Evolutionary conservation across 2,797 vertebrate genomes (phyloP), one percentile per base, ranked within the genome.

Genomic region (Macroramphosus scolopax): DNA sequence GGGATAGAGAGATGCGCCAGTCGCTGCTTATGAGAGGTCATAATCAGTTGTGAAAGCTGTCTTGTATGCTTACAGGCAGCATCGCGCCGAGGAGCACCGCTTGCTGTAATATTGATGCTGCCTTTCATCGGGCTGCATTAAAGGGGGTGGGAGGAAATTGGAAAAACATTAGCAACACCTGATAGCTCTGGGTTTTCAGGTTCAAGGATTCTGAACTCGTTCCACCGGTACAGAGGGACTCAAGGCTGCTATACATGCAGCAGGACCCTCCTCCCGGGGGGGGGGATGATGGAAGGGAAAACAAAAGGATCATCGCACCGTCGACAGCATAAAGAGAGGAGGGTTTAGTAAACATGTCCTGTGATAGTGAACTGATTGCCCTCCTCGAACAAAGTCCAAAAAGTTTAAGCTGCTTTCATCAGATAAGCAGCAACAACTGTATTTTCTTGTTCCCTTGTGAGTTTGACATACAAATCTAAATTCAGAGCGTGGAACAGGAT

Each of bases 41-140:
- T 83, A 82, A 87, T 87, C 82, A 86, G 72, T 84, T 85, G 84
- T 87, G 86, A 87, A 84, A 81, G 84, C 84, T 84, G 86, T 82
- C 83, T 84, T 81, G 76, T 85, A 79, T 48, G 80, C 84, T 86
- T 77, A 81, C 75, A 63, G 79, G 78, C 82, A 80, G 81, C 73
- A 84, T 69, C 68, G 75, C 81, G 53, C 71, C 20, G 37, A 66
- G 73, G 76, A 64, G 75, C 57, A 17, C 37, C 17, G 36, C 59
- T 40, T 32, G 46, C 73, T 82, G 73, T 75, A 86, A 82, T 78
- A 85, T 78, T 79, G 83, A 86, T 82, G 79, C 38, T 15, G 22
- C 65, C 83, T 82, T 77, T 71, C 77, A 72, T 72, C 32, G 41
- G 63, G 63, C 77, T 67, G 72, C 75, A 73, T 64, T 65, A 75